phyloP scores from a whole-genome alignment of 2,888 invertebrate species.

The Andricus curvator region DNA sequence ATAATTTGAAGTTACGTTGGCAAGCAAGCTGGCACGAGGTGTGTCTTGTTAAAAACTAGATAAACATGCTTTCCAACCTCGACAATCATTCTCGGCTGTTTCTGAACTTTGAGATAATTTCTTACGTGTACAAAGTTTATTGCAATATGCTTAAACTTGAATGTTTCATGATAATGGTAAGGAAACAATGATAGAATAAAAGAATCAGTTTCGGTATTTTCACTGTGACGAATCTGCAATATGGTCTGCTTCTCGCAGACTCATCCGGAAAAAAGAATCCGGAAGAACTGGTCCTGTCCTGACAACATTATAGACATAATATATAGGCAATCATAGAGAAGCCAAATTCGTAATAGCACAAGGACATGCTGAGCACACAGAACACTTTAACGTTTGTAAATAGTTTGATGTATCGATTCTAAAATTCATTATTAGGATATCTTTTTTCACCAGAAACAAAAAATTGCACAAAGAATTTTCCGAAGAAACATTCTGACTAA shows the following conservation, averaged over 20 bases:
- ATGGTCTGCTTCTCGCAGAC: background rate
- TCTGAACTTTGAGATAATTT: background rate
- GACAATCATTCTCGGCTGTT: background rate
- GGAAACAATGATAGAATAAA: background rate
- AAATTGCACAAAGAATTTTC: no score
- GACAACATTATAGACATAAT: no score
- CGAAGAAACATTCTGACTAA: no score
- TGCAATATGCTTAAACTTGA: background rate
- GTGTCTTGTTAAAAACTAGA: slow-evolving; percentile 29
- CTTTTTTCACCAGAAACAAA: no score
- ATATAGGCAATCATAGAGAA: background rate
- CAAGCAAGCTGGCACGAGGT: slow-evolving; percentile 34
- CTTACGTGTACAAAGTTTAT: background rate
- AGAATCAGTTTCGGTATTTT: background rate
- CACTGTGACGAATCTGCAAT: background rate
- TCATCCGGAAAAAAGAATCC: background rate
- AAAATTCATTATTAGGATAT: no score
- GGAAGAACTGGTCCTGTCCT: background rate
- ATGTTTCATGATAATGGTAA: background rate
- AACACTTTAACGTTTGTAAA: background rate
- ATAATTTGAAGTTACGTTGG: slow-evolving; percentile 26
- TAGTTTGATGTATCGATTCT: no score
- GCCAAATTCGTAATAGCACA: slow-evolving; percentile 47
- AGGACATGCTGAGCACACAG: slow-evolving; percentile 33
- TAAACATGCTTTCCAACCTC: slow-evolving; percentile 23